Base-by-base conservation (phyloP, 1,140 invertebrate genomes). In the Trichonephila clavipes region DNA sequence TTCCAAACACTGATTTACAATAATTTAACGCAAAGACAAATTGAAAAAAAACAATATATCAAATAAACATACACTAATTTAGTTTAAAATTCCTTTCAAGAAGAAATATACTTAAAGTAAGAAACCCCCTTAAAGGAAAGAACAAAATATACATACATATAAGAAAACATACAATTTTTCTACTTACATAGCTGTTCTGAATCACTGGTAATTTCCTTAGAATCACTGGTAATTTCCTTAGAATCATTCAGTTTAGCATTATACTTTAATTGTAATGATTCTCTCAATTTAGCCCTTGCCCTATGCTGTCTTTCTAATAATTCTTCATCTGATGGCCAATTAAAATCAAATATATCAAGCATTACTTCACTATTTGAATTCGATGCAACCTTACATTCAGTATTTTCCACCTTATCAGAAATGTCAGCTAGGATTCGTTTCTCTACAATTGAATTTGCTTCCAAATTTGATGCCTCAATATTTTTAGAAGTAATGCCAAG, bases 291-390 rank as follows among this genome's bases (percentile, higher is more conserved):
- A 19, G 59, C 86, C 40, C 86, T 18, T 10, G 86, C 86, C 40
- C 7, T 64, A 10, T 34, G 24, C 28, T 64, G 61, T 58, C 86
- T 88, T 24, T 88, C 34, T 19, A 62, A 28, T 24, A 88, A 64
- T 12, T 64, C 86, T 28, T 62, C 61, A 88, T 88, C 86, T 12
- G 85, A 66, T 21, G 86, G 86, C 58, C 58, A 88, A 6, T 88
- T 24, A 44, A 88, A 88, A 12, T 64, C 62, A 19, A 88, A 85
- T 24, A 61, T 24, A 1, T 34, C 72, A 19, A 0, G 34, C 1
- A 34, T 77, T 77, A 16, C 24, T 77, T 77, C 34, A 40, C 34
- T 19, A 18, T 40, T 77, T 77, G 51, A 51, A 51, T 40, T 28
- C 14, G n/a, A 69, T 12, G 28, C n/a, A 24, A n/a, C 8, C 10